Evolutionary conservation across 2,888 invertebrate genomes (phyloP), one percentile per base, ranked within the genome.

Genomic region (Sarcophaga caerulescens): DNA sequence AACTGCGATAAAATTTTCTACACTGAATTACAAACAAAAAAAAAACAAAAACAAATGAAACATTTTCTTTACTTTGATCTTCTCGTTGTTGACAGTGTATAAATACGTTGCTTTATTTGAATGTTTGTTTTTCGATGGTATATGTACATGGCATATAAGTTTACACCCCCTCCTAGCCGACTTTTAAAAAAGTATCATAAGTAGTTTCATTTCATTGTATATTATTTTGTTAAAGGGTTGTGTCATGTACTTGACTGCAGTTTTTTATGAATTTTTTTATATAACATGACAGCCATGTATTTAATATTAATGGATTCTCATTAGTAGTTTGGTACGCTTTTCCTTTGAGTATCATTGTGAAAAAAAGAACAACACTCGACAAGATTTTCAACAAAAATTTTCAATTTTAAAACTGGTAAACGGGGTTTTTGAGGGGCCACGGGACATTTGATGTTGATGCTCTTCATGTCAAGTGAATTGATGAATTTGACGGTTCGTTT

Each of bases 251-350:
- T 84, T 84, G 84, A 81, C 74, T 85, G 71, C 74, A 74, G 82
- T 83, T 87, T 81, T 78, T 85, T 87, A 71, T 84, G 69, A 74
- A 84, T 71, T 73, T 84, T 77, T 88, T 84, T 70, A 89, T 88
- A 89, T 88, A 89, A 87, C 85, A 84, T 90, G 91, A 90, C 91
- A 90, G 88, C 35, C 82, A 82, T 87, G 86, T 88, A 88, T 89
- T 89, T 90, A 90, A 91, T 92, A 91, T 92, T 90, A 91, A 91
- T 92, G 90, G 91, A 89, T 90, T 87, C 92, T 91, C 92, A 92
- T 92, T 92, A 92, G 88, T 86, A 86, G 65, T 80, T 76, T 76
- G 75, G 52, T 52, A 35, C 17, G 52, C 70, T 66, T 73, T 69
- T 80, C 80, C 75, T 57, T 73, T 74, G 19, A 77, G 68, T 71